Evolutionary conservation across 2,797 vertebrate genomes (phyloP), one percentile per base, ranked within the genome.

Genomic region (Lithobates pipiens): DNA sequence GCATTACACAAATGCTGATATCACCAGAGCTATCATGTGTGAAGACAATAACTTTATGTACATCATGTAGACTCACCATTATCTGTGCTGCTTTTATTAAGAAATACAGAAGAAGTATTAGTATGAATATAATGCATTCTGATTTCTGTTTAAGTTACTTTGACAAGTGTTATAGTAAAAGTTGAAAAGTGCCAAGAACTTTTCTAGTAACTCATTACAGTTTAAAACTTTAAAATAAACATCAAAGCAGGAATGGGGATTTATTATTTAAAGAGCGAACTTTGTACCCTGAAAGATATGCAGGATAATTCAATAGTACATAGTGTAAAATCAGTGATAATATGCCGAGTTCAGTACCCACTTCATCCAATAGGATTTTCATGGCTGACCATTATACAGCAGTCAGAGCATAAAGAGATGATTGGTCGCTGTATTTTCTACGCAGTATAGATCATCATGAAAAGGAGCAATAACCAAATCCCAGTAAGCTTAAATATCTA

Each of bases 81-180:
- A 61, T n/a, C 50, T 32, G 34, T n/a, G 50, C 34, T 42, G 34
- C 44, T 34, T 73, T 18, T 42, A 18, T 74, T 57, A 34, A 11
- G 15, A 74, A 74, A 16, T 36, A 11, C 54, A 63, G 15, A 13
- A 39, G 23, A 77, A 63, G n/a, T 18, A 34, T 27, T 23, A 34
- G 15, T 73, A 78, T 32, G 36, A 72, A 73, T 65, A 61, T 42
- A 71, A 54, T 57, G 29, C 29, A 15, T n/a, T 29, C 75, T 84
- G 29, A 73, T 72, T 25, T 72, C 68, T 78, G 34, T 78, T 71
- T 77, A 70, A 61, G 44, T 63, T 78, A n/a, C 29, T 65, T 34
- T 85, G 67, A 72, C 83, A 78, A 44, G 25, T 73, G 68, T 71
- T 84, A 23, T 61, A 72, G 63, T 72, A 46, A 73, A 78, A 36